Base-by-base conservation (phyloP, 2,888 invertebrate species). In the Tribolium freemani region DNA sequence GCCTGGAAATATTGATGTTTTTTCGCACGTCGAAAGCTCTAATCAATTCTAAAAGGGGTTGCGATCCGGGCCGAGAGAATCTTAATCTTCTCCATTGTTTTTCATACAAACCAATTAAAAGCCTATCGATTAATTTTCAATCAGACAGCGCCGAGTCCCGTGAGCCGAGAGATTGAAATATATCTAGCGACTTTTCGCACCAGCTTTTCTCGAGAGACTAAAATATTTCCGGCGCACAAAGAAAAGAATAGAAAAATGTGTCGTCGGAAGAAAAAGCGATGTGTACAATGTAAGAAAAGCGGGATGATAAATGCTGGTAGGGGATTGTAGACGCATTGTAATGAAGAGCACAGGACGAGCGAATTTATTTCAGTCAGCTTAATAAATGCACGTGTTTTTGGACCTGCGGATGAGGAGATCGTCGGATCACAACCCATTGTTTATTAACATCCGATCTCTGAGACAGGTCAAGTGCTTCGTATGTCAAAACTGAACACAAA, bases 271-370 rank as follows among this genome's bases (percentile, higher is more conserved):
- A 82, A 82, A 80, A 81, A 81, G 80, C 82, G 80, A 81, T 81
- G 81, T 80, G 81, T 80, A 82, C 82, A 80, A 80, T 79, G 80
- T 82, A 82, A 81, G 81, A 78, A 80, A 82, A 78, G 80, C 78
- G 48, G 79, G 77, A 83, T 82, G 82, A 83, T 79, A 81, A 83
- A 83, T 81, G 81, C 75, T 76, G 76, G 77, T 76, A 78, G 80
- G 81, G 81, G 80, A 76, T 79, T 76, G 75, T 75, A 77, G 80
- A 79, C 79, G 79, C 80, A 80, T 81, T 81, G 80, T 83, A 81
- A 83, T 83, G 82, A 82, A 82, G 80, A 82, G 79, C 76, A 75
- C 76, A 78, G 79, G 78, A 80, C 78, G 77, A 76, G 76, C 71
- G 76, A 79, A 82, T 82, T 81, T 80, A 82, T 83, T 79, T 80